phyloP scores from a whole-genome alignment of 2,797 vertebrate genomes.

The Diglossa cyanea region DNA sequence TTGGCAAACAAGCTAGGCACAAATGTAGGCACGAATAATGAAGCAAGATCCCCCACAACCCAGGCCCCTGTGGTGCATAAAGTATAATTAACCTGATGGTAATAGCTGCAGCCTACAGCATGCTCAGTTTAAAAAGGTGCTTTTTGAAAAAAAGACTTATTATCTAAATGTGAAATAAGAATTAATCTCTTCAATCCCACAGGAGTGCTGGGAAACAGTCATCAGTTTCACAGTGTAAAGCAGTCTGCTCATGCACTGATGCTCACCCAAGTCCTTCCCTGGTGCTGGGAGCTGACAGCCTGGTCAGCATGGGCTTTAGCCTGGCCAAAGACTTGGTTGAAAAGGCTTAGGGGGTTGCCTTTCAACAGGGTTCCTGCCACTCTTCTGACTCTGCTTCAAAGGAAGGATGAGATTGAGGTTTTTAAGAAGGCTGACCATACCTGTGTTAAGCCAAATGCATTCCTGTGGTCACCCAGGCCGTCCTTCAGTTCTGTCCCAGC shows the following conservation, averaged over 20 bases:
- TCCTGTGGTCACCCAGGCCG: background rate
- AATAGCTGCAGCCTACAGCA: background rate
- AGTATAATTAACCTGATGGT: background rate
- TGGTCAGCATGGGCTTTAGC: background rate
- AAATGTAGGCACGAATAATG: background rate
- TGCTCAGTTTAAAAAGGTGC: background rate
- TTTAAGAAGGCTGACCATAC: background rate
- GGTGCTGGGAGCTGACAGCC: background rate
- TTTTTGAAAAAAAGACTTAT: background rate
- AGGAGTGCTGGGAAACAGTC: background rate
- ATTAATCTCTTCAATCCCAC: background rate
- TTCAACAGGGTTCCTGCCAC: background rate
- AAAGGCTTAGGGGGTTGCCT: background rate
- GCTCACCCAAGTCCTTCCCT: fast-evolving
- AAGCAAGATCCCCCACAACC: background rate
- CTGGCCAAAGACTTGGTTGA: background rate
- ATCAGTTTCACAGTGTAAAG: background rate
- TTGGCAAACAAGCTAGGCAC: background rate
- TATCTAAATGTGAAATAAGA: background rate
- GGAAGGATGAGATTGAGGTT: background rate
- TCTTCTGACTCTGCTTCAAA: background rate
- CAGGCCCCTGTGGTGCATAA: background rate
- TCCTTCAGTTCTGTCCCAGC: conserved; percentile 6
- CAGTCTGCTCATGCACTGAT: background rate
- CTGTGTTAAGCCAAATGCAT: conserved; percentile 67